Evolutionary conservation across 2,797 vertebrate species (phyloP), one percentile per base, ranked within the genome.

Genomic region (Karalla daura): DNA sequence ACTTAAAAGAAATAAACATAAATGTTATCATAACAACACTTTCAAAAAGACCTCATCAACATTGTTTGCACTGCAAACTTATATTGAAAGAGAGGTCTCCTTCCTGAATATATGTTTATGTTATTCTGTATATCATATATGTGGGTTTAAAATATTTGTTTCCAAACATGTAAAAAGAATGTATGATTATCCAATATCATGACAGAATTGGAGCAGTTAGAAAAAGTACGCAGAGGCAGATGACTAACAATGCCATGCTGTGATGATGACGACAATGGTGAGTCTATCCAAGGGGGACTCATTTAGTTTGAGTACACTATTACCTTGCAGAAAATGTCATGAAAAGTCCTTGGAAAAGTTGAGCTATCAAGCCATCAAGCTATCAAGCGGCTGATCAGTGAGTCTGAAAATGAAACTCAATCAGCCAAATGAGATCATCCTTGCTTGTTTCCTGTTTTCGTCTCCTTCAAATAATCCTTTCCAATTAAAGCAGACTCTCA

Each of bases 341-440:
- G 37, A 7, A 30, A 47, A 21, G 35, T 56, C 67, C 37, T 25
- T 17, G 63, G 35, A 58, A 49, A 60, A 54, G 9, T 20, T 0
- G 5, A 33, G n/a, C 49, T 45, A 5, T 61, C 33, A 71, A 45
- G 32, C 21, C 46, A 36, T 28, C 5, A 40, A 23, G 21, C 32
- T 41, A 11, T 41, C 35, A 32, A 67, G 27, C 53, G 11, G 36
- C 14, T 15, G 53, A 74, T 61, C 28, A 24, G 4, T 56, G 14
- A 40, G 10, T 18, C 43, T 36, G 20, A 36, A 46, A 60, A 50
- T 43, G 15, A 43, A 53, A 63, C 21, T 60, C 17, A 23, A 28
- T 37, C 24, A 47, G 43, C 3, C 39, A 20, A 63, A 50, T 44
- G 21, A 67, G 40, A 49, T 52, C 46, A 18, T 33, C 2, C 9